Percentiles rank a stretch among this genome's conserved stretches.
Conservation (phyloP, 1,140 invertebrate species). For the Sitodiplosis mosellana region DNA sequence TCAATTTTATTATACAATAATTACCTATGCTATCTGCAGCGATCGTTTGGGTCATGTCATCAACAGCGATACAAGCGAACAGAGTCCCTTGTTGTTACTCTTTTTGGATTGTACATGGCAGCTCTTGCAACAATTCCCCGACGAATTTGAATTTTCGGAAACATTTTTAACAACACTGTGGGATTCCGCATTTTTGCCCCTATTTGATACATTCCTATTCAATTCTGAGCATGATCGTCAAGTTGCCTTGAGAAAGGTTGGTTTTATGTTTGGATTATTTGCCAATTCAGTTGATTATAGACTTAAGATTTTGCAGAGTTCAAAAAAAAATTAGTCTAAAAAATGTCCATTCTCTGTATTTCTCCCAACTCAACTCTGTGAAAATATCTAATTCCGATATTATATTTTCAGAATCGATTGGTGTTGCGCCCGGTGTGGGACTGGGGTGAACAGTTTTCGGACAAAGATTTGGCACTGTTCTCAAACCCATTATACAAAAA, state of each 20-base stretch:
- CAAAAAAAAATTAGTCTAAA: too few relatives aligned
- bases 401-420: conserved; percentile 25
- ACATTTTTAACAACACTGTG: conserved; percentile 80
- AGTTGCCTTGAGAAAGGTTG: conserved; percentile 30
- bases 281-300: too few relatives aligned
- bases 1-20: too few relatives aligned
- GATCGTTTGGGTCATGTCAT: conserved; percentile 45
- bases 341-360: too few relatives aligned
- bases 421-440: conserved; percentile 62
- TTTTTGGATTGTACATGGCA: conserved; percentile 92
- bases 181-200: conserved; percentile 69
- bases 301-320: too few relatives aligned
- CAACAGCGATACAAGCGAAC: conserved; percentile 21
- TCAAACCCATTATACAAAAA: conserved; percentile 53
- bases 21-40: too few relatives aligned
- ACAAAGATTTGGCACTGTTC: conserved; percentile 57
- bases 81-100: conserved; percentile 72
- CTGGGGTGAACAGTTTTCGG: conserved; percentile 63
- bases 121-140: conserved; percentile 68
- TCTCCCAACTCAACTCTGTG: too few relatives aligned
- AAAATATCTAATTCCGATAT: conserved; percentile 9
- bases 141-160: conserved; percentile 80
- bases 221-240: conserved; percentile 56
- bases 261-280: too few relatives aligned
- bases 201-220: conserved; percentile 87